Evolutionary conservation across 2,113 vertebrate genomes (phyloP), one percentile per base, ranked within the genome.

Genomic region (Trematocara nigrifrons): DNA sequence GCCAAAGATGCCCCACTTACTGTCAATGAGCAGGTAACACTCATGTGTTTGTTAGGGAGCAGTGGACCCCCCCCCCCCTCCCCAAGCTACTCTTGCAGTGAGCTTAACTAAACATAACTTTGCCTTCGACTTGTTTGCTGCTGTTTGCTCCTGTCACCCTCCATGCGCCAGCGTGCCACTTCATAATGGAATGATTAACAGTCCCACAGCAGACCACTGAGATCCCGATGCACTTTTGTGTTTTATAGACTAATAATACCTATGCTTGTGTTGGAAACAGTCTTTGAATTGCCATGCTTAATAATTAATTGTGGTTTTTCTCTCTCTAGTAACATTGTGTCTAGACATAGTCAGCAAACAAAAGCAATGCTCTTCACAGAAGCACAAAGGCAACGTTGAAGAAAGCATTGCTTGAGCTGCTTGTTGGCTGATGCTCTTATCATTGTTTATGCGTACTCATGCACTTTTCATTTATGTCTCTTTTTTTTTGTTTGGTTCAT

Each of bases 1-100:
- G 91, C 94, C 86, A 96, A 97, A 86, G 97, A 97, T 91, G 96
- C 96, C 10, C 95, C 97, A 12, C 97, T 98, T 85, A 97, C 97
- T 29, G 96, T 99, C 91, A 99, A 98, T 12, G 98, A 99, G 93
- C 98, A 99, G 97, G 98, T 99, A 97, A 91, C 77, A 35, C 38
- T 74, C 80, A 76, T 35, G 76, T 76, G 84, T 66, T 33, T 54
- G 59, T 56, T 42, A 22, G 42, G 53, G 4, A 26, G 5, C 29
- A 15, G 8, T 4, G 2, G 29, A n/a, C 2, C 1, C 42, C 51
- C 10, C 33, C 2, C 1, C 42, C 33, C 53, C 3, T 35, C 38
- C 16, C 59, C 31, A 61, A 12, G 7, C 56, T 31, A 16, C 66
- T 57, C 35, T 64, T 51, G 42, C 31, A 69, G 76, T 6, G 6